Evolutionary conservation across 2,888 invertebrate genomes (phyloP).

Genomic region (Apamea sordens): DNA sequence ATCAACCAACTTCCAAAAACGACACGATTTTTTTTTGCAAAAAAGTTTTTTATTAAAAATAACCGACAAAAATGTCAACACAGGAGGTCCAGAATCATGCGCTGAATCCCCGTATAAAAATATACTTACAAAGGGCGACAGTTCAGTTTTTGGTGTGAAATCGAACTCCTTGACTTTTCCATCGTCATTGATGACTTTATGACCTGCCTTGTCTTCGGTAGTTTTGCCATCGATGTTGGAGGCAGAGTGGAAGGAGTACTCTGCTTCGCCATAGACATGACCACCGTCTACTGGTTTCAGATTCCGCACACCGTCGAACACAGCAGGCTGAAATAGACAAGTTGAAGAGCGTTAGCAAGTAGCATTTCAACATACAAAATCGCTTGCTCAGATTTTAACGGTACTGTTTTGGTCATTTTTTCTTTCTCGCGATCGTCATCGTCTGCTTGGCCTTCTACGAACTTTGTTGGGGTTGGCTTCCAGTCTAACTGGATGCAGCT

Average conservation of each 20-base stretch:
- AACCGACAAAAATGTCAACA: too few relatives aligned
- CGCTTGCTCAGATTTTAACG: neutral
- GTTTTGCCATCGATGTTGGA: constrained; percentile 91
- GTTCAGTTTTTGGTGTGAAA: constrained; percentile 66
- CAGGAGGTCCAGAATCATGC: too few relatives aligned
- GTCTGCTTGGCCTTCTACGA: too few relatives aligned
- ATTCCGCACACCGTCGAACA: constrained; percentile 67
- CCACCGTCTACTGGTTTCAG: constrained; percentile 75
- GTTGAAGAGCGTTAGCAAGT: neutral
- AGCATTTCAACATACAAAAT: neutral
- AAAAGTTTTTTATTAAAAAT: too few relatives aligned
- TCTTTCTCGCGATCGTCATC: too few relatives aligned
- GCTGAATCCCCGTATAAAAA: too few relatives aligned
- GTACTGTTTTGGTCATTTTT: too few relatives aligned
- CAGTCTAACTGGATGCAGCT: too few relatives aligned
- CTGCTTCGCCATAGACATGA: constrained; percentile 90
- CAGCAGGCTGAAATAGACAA: constrained; percentile 64
- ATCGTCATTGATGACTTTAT: constrained; percentile 93
- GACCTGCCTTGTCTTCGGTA: constrained; percentile 90
- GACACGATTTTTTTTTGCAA: too few relatives aligned
- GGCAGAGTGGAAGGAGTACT: constrained; percentile 91
- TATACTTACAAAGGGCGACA: constrained; percentile 21
- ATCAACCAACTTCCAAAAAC: too few relatives aligned
- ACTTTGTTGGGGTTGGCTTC: too few relatives aligned
- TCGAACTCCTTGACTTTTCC: constrained; percentile 92